These are phyloP conservation scores for Rallus limicola DNA, from an alignment of 2,113 vertebrate genomes.

Conservation along the genomic window DNA sequence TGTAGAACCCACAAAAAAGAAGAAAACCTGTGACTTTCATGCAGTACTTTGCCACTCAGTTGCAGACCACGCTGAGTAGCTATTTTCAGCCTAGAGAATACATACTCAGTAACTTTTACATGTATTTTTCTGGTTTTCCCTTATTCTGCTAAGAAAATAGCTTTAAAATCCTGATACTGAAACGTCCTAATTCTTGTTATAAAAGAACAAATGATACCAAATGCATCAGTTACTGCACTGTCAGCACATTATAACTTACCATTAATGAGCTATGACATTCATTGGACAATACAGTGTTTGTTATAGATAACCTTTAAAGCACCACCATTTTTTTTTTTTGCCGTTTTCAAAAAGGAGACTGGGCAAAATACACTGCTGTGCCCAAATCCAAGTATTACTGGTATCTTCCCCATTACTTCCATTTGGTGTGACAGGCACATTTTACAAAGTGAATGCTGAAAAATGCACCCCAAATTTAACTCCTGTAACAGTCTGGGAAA, in stretches of 20 bases:
- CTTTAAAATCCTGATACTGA: neutral
- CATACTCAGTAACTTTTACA: neutral
- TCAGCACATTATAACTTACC: neutral
- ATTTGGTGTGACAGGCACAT: neutral
- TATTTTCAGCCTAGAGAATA: neutral
- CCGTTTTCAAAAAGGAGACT: neutral
- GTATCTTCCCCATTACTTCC: neutral
- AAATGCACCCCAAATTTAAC: neutral
- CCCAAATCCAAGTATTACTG: neutral
- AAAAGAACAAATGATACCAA: neutral
- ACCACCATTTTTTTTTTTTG: neutral
- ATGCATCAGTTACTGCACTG: neutral
- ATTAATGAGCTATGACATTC: neutral
- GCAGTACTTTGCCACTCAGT: neutral
- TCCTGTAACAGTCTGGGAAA: neutral
- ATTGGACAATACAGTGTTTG: neutral
- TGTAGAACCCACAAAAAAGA: neutral
- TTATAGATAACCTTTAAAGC: neutral
- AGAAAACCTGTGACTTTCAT: neutral
- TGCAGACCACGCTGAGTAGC: neutral
- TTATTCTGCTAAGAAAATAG: neutral
- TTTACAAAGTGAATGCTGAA: neutral
- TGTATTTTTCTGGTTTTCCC: neutral
- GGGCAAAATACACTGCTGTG: neutral
- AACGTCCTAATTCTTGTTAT: neutral